Base-by-base conservation (phyloP, 2,113 vertebrate genomes). In the Toxotes chatareus region DNA sequence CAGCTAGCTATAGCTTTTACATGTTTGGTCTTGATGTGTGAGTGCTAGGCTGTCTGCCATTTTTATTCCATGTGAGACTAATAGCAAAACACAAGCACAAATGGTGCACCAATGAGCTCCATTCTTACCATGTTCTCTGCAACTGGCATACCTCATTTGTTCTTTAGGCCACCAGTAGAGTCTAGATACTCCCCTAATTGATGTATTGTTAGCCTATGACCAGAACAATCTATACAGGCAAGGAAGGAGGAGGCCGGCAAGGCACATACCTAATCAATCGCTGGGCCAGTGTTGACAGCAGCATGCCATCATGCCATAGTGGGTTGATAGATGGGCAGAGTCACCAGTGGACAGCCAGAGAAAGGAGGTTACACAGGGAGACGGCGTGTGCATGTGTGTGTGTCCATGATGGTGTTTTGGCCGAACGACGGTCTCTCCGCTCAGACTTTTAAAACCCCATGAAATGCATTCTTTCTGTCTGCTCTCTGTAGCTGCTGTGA, bases 161-260 rank as follows among this genome's bases (percentile, higher is more conserved):
- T 89, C 84, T 88, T 91, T 56, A 42, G 88, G 84, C 82, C 79
- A 27, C 89, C 91, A 78, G 86, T 85, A 88, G 81, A 81, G 92
- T 89, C 77, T 76, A 76, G 91, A 89, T 91, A 88, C 92, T 91
- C 91, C 91, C 89, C 70, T 91, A 94, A 94, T 94, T 93, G 91
- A 95, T 94, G 88, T 89, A 87, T 79, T 81, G 88, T 91, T 92
- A 90, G 87, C 89, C 84, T 89, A 91, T 86, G 90, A 92, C 88
- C 89, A 84, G 65, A 83, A 78, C 85, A 87, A 92, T 94, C 89
- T 79, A 91, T 92, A 88, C 82, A 40, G 76, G 75, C 61, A 16
- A 79, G 73, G 64, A 80, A 80, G 83, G 82, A 82, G 89, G 86
- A 85, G 86, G 77, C 78, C 60, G 27, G 89, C 44, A 21, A 84